Evolutionary conservation across 2,888 invertebrate genomes (phyloP).

Genomic region (Lasioglossum marginatum): DNA sequence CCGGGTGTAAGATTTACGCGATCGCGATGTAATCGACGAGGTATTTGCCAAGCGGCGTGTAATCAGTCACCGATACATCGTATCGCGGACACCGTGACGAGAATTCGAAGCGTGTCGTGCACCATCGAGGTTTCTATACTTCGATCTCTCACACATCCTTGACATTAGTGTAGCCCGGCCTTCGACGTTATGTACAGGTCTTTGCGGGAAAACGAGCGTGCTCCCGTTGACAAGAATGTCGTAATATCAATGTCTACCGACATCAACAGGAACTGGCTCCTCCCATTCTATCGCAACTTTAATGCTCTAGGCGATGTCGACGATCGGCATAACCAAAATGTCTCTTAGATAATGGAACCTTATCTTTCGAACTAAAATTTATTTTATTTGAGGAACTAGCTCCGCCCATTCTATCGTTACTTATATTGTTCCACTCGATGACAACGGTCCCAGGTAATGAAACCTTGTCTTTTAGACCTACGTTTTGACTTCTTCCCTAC

Average conservation of each 20-base stretch:
- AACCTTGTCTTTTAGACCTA: not conserved
- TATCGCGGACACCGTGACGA: conserved; percentile 40
- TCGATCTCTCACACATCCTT: conserved; percentile 63
- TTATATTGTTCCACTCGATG: no score
- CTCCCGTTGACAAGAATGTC: conserved; percentile 33
- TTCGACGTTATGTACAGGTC: conserved; percentile 63
- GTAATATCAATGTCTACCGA: conserved; percentile 16
- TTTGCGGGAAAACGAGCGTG: conserved; percentile 41
- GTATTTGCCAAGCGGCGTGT: conserved; percentile 54
- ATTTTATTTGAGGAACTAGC: no score
- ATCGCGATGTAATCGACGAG: conserved; percentile 25
- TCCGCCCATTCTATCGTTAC: no score
- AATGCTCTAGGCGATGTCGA: not conserved
- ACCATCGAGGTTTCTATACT: conserved; percentile 19
- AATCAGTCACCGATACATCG: conserved; percentile 49
- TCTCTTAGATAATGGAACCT: not conserved
- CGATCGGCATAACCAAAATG: not conserved
- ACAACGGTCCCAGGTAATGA: no score
- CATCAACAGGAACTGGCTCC: not conserved
- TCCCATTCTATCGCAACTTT: not conserved
- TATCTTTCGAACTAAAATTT: not conserved
- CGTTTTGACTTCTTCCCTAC: not conserved
- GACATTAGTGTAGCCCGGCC: conserved; percentile 70
- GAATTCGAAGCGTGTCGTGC: conserved; percentile 47
- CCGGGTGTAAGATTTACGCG: conserved; percentile 7